Evolutionary conservation across 2,113 vertebrate genomes (phyloP), one percentile per base, ranked within the genome.

Genomic region (Microcebus ravelobensis): DNA sequence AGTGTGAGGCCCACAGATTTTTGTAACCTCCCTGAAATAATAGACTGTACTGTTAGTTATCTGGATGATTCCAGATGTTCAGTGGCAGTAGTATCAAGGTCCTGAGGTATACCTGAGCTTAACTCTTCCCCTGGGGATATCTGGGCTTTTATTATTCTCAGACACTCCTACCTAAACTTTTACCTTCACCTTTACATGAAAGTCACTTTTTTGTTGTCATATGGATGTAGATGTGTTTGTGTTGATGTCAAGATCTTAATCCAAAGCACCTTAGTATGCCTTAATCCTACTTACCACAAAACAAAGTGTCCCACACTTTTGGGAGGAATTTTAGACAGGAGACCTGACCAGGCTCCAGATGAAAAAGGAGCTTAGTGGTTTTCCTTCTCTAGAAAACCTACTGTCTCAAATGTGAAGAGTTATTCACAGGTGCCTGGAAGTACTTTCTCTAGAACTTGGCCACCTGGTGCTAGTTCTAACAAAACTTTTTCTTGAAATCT

Each of bases 11-110:
- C 70, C 82, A 63, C 23, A 57, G 88, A 74, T 83, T 92, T 94
- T 92, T 87, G 87, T 79, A 71, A 67, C 52, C 39, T 48, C 85
- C 45, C 88, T 90, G 77, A 80, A 88, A 68, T 88, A 70, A 81
- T 29, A 34, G n/a, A 48, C 71, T 61, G 27, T 87, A 29, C 55
- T 94, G 42, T 93, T 86, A 77, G 65, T 67, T 77, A 91, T 61
- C 39, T 34, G 77, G 71, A 14, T 71, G 42, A 80, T 68, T 95
- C 48, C 81, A 57, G 61, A 57, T n/a, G 71, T 29, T 7, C 52
- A 21, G 12, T 73, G 39, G 50, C 48, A 67, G 0, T 87, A 87
- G 17, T 84, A 21, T 87, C 59, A 82, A 50, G 70, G 31, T 81
- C 70, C 45, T 21, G 8, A 57, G n/a, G 5, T 39, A 11, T 55